phyloP scores from a whole-genome alignment of 2,113 vertebrate species.

The Entomyzon cyanotis region DNA sequence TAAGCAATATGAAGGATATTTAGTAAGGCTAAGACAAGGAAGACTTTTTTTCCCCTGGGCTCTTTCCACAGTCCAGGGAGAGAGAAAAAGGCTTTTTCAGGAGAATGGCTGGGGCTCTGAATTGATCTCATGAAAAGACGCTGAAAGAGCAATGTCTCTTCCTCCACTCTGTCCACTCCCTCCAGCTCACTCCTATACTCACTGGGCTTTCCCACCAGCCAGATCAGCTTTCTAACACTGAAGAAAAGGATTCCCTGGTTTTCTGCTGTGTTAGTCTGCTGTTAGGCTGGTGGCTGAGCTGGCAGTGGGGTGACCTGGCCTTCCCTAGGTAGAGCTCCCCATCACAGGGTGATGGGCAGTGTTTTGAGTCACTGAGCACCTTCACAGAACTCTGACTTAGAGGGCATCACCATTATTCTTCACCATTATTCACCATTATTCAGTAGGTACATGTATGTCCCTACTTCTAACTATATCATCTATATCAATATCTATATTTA shows the following conservation, averaged over 20 bases:
- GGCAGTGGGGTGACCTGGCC: too few species aligned
- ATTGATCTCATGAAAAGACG: background rate
- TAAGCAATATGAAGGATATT: background rate
- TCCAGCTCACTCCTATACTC: background rate
- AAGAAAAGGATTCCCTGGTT: accelerated
- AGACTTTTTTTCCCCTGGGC: background rate
- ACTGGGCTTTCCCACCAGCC: background rate
- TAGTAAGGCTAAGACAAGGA: background rate
- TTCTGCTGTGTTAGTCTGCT: background rate
- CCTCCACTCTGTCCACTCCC: background rate
- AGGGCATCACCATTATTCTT: background rate
- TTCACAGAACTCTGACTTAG: background rate
- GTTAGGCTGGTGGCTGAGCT: background rate
- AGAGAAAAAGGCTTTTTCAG: background rate
- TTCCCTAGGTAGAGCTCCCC: background rate
- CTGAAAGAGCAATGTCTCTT: background rate
- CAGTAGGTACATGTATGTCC: background rate
- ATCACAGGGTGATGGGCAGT: background rate
- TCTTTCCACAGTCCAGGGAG: background rate
- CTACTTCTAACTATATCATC: too few species aligned
- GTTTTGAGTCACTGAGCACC: background rate
- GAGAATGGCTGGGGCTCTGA: background rate
- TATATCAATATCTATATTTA: too few species aligned
- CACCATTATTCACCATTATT: background rate
- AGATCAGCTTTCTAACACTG: background rate